Evolutionary conservation across 2,888 invertebrate genomes (phyloP), one percentile per base, ranked within the genome.

Genomic region (Stomorhina lunata): DNA sequence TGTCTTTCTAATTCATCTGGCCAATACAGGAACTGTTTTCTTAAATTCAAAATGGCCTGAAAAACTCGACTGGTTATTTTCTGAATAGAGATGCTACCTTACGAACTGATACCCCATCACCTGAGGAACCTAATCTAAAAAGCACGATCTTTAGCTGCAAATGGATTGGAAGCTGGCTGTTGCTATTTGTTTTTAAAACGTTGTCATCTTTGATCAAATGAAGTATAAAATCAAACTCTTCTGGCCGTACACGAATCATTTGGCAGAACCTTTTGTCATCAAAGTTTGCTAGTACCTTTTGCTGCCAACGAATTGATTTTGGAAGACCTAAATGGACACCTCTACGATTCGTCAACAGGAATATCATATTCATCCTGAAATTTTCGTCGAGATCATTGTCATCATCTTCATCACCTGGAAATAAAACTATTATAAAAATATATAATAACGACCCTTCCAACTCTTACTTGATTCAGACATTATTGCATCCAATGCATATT

Each of bases 141-240:
- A n/a, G n/a, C n/a, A n/a, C n/a, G n/a, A 66, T 69, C 59, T 66
- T 66, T 9, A 73, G 66, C 27, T 75, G 69, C 20, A 68, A n/a
- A 29, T 40, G 15, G 53, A 45, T 63, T 63, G 63, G 45, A 63
- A 63, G 45, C 45, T 63, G 63, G n/a, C n/a, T n/a, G n/a, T n/a
- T n/a, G n/a, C n/a, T n/a, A 27, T 50, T 68, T 57, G 55, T 43
- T 9, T 43, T 40, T 29, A 55, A 71, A 1, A 57, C 55, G 9
- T 40, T 29, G 27, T 55, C 55, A 2, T 55, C 29, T 29, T 29
- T 55, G 10, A 55, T 55, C 15, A 32, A 32, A 29, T 29, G 15
- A 29, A 45, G 20, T 45, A 45, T 45, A 45, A 20, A n/a, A 10
- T 20, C 10, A 45, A 45, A 45, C 29, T 63, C 45, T 9, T n/a